These are phyloP conservation scores for Megaceryle torquata DNA, from an alignment of 2,113 vertebrate genomes.

Conservation along the genomic window DNA sequence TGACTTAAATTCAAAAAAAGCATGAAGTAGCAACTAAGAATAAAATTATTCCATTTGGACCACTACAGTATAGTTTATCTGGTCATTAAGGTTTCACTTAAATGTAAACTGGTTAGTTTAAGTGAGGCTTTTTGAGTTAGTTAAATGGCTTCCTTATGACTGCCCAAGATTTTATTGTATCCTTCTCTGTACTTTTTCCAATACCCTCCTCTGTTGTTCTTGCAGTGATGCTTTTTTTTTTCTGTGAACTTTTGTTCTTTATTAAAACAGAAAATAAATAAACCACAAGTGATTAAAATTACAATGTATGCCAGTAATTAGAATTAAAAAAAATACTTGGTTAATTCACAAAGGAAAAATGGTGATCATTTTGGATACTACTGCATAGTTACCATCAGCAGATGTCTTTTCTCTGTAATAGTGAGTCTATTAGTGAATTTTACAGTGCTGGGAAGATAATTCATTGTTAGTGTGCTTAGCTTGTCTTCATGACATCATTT, in stretches of 20 bases:
- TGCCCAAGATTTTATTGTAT: neutral
- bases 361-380: neutral
- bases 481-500: constrained; percentile 27
- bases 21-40: neutral
- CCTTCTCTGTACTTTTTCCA: neutral
- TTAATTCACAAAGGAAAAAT: neutral
- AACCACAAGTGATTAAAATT: neutral
- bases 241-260: neutral
- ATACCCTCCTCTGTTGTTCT: neutral
- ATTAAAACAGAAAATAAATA: constrained; percentile 2
- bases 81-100: neutral
- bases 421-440: neutral
- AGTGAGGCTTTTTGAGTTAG: neutral
- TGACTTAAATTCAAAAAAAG: neutral
- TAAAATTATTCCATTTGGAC: neutral
- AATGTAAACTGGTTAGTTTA: neutral
- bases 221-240: neutral
- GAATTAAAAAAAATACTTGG: neutral
- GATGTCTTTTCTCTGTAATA: neutral
- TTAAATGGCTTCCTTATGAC: neutral
- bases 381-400: neutral
- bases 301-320: neutral
- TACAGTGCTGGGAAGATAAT: constrained; percentile 1
- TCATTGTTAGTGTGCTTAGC: constrained; percentile 5
- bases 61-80: neutral